phyloP scores from a whole-genome alignment of 2,888 invertebrate species.

The Formica aserva region DNA sequence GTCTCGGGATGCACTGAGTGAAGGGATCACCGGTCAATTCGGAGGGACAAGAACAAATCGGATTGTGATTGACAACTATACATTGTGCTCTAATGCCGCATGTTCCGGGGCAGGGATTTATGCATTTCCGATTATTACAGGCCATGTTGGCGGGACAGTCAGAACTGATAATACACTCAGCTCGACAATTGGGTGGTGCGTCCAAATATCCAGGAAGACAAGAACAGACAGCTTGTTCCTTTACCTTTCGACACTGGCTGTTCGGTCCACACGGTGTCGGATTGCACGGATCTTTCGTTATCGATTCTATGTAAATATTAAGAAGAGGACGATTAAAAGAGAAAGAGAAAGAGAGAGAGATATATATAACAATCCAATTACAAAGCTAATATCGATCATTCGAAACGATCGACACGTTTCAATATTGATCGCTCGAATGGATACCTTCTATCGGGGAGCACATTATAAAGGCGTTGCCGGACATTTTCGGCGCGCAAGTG shows the following conservation, averaged over 20 bases:
- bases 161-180: constrained; percentile 94
- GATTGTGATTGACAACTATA: constrained; percentile 93
- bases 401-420: too few species aligned
- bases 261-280: constrained; percentile 93
- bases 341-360: too few species aligned
- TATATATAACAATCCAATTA: neutral
- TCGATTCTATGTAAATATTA: constrained; percentile 80
- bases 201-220: constrained; percentile 91
- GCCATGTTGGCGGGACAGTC: constrained; percentile 92
- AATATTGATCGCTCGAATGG: neutral
- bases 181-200: constrained; percentile 90
- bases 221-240: constrained; percentile 90
- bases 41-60: constrained; percentile 93
- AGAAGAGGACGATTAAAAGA: constrained; percentile 2
- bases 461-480: constrained; percentile 90
- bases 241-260: constrained; percentile 90
- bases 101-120: constrained; percentile 92
- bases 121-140: constrained; percentile 92
- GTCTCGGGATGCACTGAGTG: constrained; percentile 88
- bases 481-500: constrained; percentile 89
- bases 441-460: constrained; percentile 86
- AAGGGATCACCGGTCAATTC: constrained; percentile 93
- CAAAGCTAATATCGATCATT: neutral
- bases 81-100: constrained; percentile 93
- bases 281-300: constrained; percentile 88